Base-by-base conservation (phyloP, 2,888 invertebrate species). In the Tinea pellionella region DNA sequence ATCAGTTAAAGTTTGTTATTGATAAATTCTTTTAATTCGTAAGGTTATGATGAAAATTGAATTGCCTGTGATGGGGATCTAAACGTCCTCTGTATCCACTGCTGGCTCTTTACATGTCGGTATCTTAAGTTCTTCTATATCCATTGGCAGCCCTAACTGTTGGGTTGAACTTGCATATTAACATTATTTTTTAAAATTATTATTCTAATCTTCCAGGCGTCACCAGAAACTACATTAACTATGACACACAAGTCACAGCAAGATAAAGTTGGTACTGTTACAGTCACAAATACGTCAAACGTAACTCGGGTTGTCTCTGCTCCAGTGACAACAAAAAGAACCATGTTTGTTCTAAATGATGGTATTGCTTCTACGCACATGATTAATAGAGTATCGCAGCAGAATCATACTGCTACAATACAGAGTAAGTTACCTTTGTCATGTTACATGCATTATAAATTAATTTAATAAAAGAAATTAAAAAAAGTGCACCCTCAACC, bases 241-340 rank as follows among this genome's bases (percentile, higher is more conserved):
- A 88, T 87, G 83, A 81, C 88, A 42, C 86, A 88, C 63, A 88
- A 88, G 68, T 76, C 85, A 42, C 88, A 88, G 0, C 87, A 88
- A 68, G 88, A 88, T 61, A 88, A 88, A 72, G 80, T 80, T 15
- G 84, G 86, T 30, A 77, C 78, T 0, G 86, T 86, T 4, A 83
- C 84, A 0, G 84, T 83, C 1, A 78, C 84, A 1, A 86, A 85
- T 60, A 71, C 83, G 0, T 81, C 80, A 11, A 86, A 86, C 64
- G 74, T 85, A 0, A 86, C 86, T 0, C 75, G 86, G 60, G 86
- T 87, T 0, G 81, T 87, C 8, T 78, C 85, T 0, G 85, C 82
- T 0, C 84, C 84, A 0, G 74, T 78, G 0, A 69, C 77, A 0
- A 75, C 75, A 0, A 65, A 87, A 56, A 69, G 88, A 63, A 81